Percentiles rank a stretch among this genome's conserved stretches.
phyloP scores from a whole-genome alignment of 1,140 invertebrate genomes.

The Drosophila nasuta region DNA sequence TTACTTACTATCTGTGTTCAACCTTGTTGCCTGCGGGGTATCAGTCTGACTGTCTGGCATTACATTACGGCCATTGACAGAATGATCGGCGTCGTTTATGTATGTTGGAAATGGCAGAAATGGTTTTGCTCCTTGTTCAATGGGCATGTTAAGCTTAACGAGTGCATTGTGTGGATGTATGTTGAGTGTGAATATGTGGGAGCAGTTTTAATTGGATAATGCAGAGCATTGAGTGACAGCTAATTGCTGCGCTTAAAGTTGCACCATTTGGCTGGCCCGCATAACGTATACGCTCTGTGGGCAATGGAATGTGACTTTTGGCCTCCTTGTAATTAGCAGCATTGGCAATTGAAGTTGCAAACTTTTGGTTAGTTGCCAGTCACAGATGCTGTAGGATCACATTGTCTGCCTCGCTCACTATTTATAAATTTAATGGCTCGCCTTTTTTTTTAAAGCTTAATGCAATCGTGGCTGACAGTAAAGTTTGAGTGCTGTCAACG shows the following conservation, averaged over 20 bases:
- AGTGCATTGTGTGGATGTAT: conserved; percentile 18
- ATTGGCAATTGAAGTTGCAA: conserved; percentile 56
- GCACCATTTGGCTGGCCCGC: conserved; percentile 14
- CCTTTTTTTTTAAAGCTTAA: conserved; percentile 49
- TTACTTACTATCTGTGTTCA: background rate
- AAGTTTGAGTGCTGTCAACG: conserved; percentile 73
- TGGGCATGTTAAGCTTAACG: conserved; percentile 13
- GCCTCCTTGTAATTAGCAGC: conserved; percentile 44
- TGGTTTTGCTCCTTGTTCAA: conserved; percentile 22
- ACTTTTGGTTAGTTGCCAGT: conserved; percentile 25
- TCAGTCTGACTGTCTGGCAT: background rate
- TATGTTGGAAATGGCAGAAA: conserved; percentile 18
- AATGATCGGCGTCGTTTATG: conserved; percentile 31
- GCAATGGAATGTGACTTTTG: conserved; percentile 29
- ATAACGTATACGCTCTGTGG: conserved; percentile 19
- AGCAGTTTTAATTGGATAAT: conserved; percentile 53
- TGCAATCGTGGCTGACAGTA: conserved; percentile 30
- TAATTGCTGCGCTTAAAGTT: conserved; percentile 43
- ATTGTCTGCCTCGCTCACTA: conserved; percentile 17
- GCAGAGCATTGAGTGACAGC: conserved; percentile 41
- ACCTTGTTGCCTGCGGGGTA: no score
- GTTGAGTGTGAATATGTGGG: conserved; percentile 6
- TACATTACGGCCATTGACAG: conserved; percentile 6
- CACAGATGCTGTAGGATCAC: conserved; percentile 4
- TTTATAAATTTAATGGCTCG: conserved; percentile 23